phyloP scores from a whole-genome alignment of 1,140 invertebrate genomes.

The Euwallacea similis region DNA sequence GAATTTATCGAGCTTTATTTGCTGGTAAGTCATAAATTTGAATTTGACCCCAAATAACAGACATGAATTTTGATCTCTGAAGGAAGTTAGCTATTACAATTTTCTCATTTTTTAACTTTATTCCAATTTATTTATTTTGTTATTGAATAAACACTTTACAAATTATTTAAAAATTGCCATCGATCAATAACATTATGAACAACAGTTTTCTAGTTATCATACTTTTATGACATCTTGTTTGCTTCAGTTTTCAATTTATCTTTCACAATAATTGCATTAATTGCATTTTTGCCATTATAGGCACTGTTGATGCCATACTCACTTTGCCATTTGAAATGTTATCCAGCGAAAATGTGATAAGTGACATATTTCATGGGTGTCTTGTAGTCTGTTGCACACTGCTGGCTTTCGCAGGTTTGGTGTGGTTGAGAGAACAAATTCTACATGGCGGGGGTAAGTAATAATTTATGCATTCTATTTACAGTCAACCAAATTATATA shows the following conservation, averaged over 20 bases:
- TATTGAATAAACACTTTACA: not conserved
- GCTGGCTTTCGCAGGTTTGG: constrained; percentile 93
- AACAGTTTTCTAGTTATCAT: too few species aligned
- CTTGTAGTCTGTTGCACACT: constrained; percentile 96
- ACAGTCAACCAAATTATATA: not conserved
- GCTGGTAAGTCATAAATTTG: constrained; percentile 16
- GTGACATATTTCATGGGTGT: constrained; percentile 94
- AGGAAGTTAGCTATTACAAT: too few species aligned
- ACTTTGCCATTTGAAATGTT: constrained; percentile 90
- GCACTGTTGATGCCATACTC: constrained; percentile 80
- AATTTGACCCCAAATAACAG: not conserved
- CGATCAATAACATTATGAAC: too few species aligned
- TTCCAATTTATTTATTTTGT: not conserved
- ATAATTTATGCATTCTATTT: not conserved
- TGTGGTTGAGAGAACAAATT: constrained; percentile 98
- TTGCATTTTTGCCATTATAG: constrained; percentile 67
- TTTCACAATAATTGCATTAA: too few species aligned
- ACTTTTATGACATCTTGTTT: constrained; percentile 58
- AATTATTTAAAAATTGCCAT: not conserved
- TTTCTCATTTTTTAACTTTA: too few species aligned
- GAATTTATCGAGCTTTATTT: constrained; percentile 70
- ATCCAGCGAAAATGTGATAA: constrained; percentile 88
- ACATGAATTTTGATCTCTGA: too few species aligned
- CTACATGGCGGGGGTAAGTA: constrained; percentile 84
- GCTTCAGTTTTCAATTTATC: too few species aligned